Evolutionary conservation across 2,797 vertebrate genomes (phyloP), one percentile per base, ranked within the genome.

Genomic region (Acanthis flammea): DNA sequence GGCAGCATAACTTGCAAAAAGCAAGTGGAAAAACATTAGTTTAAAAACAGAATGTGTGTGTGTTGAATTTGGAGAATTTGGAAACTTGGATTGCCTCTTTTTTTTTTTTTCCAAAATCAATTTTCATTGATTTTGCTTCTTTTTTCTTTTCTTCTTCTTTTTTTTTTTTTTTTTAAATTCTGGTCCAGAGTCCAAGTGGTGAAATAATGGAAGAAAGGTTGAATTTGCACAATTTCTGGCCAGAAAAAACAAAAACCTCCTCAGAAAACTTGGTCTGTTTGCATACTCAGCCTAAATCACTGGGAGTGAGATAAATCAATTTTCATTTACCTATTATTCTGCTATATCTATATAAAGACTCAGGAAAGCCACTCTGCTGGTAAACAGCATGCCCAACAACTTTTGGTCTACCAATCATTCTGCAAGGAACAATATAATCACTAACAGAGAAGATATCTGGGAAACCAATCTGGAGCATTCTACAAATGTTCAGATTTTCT

Each of bases 261-360:
- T 58, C n/a, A 41, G 48, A 75, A 8, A 81, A 14, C 13, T 21
- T 37, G 31, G 28, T 73, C n/a, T 17, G 1, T 61, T n/a, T 86
- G 30, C 63, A 77, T 77, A 22, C 24, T 77, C 42, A 74, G 30
- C 13, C n/a, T 80, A 57, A 63, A 58, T 57, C 19, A 74, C 3
- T 44, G 12, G 10, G 19, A 25, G 22, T 27, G 47, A 42, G 24
- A 71, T 15, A 79, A 71, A 94, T 68, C 5, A 61, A 50, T 76
- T 86, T 37, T 63, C 18, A 65, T 91, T 86, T 83, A 79, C 85
- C 47, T 94, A 93, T 92, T 95, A 95, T 96, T 95, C 91, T 89
- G 25, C 39, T 45, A 5, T 45, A 61, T 28, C 30, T 48, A 16
- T 35, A 47, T 24, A 95, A 44, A 96, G 65, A 93, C 66, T 53